Percentiles rank a stretch among this genome's conserved stretches.
Conservation (phyloP, 2,888 invertebrate species). For the Drosophila neonasuta region DNA sequence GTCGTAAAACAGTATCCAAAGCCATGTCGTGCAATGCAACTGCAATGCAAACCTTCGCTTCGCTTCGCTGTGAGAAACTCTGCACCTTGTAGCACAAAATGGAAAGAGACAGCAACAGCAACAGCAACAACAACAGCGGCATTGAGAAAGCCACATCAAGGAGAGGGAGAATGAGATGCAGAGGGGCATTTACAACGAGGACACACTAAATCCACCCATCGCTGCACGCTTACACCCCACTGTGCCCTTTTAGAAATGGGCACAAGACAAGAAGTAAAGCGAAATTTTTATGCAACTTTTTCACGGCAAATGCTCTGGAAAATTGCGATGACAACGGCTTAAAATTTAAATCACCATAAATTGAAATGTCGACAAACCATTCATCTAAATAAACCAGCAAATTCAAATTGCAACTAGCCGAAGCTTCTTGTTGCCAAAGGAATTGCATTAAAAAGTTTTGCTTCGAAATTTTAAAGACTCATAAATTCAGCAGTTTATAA, state of each 20-base stretch:
- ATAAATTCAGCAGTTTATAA: background rate
- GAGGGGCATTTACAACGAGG: constrained; percentile 22
- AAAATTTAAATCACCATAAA: constrained; percentile 61
- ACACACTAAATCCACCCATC: background rate
- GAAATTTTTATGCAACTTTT: constrained; percentile 56
- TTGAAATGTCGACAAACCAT: constrained; percentile 57
- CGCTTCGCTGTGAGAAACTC: constrained; percentile 69
- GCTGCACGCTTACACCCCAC: background rate
- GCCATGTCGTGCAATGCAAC: constrained; percentile 38
- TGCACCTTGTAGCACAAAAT: constrained; percentile 66
- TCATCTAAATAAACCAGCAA: constrained; percentile 10
- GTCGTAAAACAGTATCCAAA: constrained; percentile 41
- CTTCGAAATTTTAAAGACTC: background rate
- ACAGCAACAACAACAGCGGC: background rate
- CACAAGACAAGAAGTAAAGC: constrained; percentile 40
- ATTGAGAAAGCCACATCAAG: background rate
- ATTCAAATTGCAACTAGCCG: background rate
- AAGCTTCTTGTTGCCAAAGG: background rate
- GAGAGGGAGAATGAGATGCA: constrained; percentile 7
- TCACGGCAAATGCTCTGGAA: constrained; percentile 53
- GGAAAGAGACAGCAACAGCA: constrained; percentile 27
- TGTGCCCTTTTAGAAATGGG: constrained; percentile 33
- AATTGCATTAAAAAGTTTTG: too few relatives aligned
- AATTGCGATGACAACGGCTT: constrained; percentile 44
- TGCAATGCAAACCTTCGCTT: constrained; percentile 64